phyloP scores from a whole-genome alignment of 2,113 vertebrate genomes.

The Haliaeetus leucogaster region DNA sequence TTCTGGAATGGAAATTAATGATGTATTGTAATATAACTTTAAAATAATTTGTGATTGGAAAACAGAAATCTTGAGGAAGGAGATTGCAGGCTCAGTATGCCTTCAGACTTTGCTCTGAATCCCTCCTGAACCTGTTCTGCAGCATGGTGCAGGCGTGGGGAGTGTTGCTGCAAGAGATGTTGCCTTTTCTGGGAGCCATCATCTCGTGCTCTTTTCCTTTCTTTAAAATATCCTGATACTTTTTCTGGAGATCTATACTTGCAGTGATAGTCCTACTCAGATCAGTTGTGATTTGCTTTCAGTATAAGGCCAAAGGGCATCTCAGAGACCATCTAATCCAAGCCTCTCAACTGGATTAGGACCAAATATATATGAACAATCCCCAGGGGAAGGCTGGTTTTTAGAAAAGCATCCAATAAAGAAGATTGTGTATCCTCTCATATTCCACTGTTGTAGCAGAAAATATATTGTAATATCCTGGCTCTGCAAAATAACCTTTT shows the following conservation, averaged over 20 bases:
- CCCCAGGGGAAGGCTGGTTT: neutral
- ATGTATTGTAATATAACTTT: neutral
- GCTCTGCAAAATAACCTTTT: neutral
- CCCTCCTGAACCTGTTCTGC: neutral
- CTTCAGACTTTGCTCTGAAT: neutral
- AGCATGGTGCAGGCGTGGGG: neutral
- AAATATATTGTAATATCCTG: neutral
- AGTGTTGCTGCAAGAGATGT: neutral
- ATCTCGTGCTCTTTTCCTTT: neutral
- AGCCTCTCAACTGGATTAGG: neutral
- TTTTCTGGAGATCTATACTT: neutral
- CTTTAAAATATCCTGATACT: neutral
- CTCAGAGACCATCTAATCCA: neutral
- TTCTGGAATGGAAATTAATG: neutral
- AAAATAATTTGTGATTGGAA: neutral
- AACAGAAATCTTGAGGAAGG: neutral
- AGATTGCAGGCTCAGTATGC: neutral
- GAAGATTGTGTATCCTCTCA: neutral
- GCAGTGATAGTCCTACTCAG: neutral
- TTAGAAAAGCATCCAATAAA: neutral
- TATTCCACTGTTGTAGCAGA: neutral
- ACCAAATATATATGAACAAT: neutral
- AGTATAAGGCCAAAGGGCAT: neutral
- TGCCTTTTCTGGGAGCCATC: neutral
- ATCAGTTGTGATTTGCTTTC: neutral